Conservation (phyloP, 1,140 invertebrate species). For the Aphidius ervi region DNA sequence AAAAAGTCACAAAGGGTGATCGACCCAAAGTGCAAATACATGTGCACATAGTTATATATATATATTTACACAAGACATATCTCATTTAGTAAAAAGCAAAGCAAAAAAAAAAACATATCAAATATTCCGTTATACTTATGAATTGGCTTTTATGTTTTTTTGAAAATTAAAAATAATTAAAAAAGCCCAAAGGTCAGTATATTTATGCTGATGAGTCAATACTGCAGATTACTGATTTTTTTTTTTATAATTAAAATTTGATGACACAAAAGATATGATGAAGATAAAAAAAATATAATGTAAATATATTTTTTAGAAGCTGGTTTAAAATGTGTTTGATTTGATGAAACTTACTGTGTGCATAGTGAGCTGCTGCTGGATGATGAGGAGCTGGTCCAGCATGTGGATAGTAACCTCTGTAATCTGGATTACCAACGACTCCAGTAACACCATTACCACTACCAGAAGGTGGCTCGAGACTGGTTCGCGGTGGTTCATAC, state of each 20-base stretch:
- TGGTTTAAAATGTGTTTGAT: not conserved
- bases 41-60: not conserved
- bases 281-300: not conserved
- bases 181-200: too few species aligned
- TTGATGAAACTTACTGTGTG: conserved; percentile 47
- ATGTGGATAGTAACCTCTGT: conserved; percentile 51
- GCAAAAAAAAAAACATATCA: too few species aligned
- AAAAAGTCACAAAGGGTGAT: conserved; percentile 25
- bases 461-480: conserved; percentile 45
- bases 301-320: not conserved
- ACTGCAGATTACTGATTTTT: too few species aligned
- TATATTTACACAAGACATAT: not conserved
- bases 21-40: conserved; percentile 19
- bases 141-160: too few species aligned
- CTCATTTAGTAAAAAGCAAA: too few species aligned
- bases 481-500: conserved; percentile 49
- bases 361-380: conserved; percentile 49
- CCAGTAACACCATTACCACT: conserved; percentile 37
- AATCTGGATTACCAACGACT: conserved; percentile 47
- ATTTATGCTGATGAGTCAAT: too few species aligned
- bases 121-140: too few species aligned
- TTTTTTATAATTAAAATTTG: not conserved
- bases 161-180: too few species aligned
- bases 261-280: not conserved
- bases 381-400: conserved; percentile 48